Conservation (phyloP, 2,888 invertebrate genomes). For the Ligdia adustata region DNA sequence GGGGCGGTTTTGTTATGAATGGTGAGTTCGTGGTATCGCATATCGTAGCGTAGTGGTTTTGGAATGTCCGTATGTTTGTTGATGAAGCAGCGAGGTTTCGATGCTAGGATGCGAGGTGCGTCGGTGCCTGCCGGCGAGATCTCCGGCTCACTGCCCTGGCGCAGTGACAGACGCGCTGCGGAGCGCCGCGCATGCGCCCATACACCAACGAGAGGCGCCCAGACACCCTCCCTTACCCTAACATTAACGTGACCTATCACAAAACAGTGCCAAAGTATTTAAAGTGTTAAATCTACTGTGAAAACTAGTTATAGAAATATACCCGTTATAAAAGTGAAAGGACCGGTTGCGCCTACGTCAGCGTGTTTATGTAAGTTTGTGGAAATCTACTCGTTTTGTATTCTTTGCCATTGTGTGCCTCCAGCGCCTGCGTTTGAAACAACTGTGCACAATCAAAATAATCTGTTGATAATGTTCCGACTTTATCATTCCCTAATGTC, state of each 20-base stretch:
- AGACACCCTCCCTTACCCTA: conserved; percentile 18
- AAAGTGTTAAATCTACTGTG: conserved; percentile 49
- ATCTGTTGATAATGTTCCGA: conserved; percentile 30
- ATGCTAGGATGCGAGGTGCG: conserved; percentile 39
- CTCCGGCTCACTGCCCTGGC: conserved; percentile 3
- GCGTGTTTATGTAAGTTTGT: conserved; percentile 66
- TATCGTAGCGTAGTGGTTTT: no score
- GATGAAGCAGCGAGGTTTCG: conserved; percentile 23
- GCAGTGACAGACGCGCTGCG: conserved; percentile 70
- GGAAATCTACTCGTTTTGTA: conserved; percentile 49
- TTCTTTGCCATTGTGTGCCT: conserved; percentile 29
- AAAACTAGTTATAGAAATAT: conserved; percentile 42
- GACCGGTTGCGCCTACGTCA: conserved; percentile 41
- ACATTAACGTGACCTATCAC: conserved; percentile 35
- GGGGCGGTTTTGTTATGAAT: conserved; percentile 37
- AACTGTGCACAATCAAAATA: conserved; percentile 16
- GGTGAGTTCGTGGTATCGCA: conserved; percentile 1
- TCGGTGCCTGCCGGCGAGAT: conserved; percentile 25
- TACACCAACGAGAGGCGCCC: conserved; percentile 40
- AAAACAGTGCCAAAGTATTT: conserved; percentile 58
- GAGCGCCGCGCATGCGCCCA: conserved; percentile 72
- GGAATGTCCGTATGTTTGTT: conserved; percentile 18
- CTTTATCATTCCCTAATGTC: conserved; percentile 34
- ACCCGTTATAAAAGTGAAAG: conserved; percentile 49
- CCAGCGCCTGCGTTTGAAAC: conserved; percentile 22